Percentiles rank a stretch among this genome's conserved stretches.
These are phyloP conservation scores for Pseudopleuronectes americanus DNA, from an alignment of 2,797 vertebrate species.

Conservation along the genomic window DNA sequence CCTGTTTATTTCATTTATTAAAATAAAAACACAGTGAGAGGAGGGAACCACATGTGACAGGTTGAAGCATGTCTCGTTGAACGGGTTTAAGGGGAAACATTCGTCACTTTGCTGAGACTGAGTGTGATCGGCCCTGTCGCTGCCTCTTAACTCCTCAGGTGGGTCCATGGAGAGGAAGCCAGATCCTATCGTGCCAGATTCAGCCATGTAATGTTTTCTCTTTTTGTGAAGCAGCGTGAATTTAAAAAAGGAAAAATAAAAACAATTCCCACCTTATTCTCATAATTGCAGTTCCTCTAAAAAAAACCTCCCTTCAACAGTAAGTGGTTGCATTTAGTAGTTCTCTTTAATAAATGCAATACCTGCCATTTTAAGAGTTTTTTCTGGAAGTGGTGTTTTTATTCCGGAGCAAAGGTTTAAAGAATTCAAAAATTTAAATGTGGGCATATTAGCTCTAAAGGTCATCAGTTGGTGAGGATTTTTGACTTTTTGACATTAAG, in stretches of 20 bases:
- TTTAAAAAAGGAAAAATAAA: conserved; percentile 14
- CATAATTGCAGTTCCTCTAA: neutral
- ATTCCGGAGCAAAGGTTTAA: neutral
- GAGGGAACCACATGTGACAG: conserved; percentile 69
- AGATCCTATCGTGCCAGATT: conserved; percentile 51
- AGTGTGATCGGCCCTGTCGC: conserved; percentile 52
- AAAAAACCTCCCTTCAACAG: neutral
- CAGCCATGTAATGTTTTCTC: conserved; percentile 45
- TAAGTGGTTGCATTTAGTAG: neutral
- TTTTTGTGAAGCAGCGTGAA: conserved; percentile 18
- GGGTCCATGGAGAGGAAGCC: conserved; percentile 55
- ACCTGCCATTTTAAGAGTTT: neutral
- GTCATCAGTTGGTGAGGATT: neutral
- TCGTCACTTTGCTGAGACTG: conserved; percentile 52
- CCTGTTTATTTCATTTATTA: conserved; percentile 52
- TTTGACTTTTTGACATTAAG: neutral
- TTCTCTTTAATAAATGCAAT: too few species aligned
- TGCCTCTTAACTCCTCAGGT: conserved; percentile 65
- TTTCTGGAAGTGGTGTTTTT: too few species aligned
- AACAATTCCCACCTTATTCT: neutral
- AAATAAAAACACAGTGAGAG: conserved; percentile 67
- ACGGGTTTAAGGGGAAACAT: conserved; percentile 64
- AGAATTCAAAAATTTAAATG: neutral
- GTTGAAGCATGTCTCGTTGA: conserved; percentile 80
- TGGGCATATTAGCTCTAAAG: neutral